Conservation (phyloP, 23 tunicate genomes). For the Ascidia mentula region DNA sequence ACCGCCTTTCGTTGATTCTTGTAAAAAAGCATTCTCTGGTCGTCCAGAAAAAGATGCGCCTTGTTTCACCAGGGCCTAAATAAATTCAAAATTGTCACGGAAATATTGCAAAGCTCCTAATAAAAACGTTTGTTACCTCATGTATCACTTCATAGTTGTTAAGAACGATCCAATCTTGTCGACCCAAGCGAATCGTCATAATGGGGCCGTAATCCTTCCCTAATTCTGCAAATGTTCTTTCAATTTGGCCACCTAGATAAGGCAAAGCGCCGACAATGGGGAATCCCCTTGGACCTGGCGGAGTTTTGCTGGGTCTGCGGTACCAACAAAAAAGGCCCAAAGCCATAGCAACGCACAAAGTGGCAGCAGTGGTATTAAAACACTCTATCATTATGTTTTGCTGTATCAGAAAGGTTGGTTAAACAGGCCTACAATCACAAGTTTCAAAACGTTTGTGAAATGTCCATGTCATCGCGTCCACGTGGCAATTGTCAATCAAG, state of each 20-base stretch:
- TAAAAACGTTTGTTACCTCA: neutral
- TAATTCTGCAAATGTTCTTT: conserved; percentile 3
- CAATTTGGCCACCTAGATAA: neutral
- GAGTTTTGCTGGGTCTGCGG: neutral
- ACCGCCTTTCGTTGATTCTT: neutral
- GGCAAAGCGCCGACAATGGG: conserved; percentile 24
- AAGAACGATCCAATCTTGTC: conserved; percentile 5
- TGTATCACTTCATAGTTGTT: neutral
- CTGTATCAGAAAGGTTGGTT: too few species aligned
- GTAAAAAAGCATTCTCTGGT: neutral
- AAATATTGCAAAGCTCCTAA: neutral
- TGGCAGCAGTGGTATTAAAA: too few species aligned
- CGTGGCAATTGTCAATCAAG: too few species aligned
- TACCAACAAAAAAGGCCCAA: neutral
- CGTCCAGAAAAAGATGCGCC: neutral
- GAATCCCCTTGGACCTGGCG: conserved; percentile 33
- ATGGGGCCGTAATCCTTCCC: conserved; percentile 28
- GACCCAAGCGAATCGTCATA: conserved; percentile 22
- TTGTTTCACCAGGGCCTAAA: neutral
- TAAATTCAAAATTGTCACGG: neutral
- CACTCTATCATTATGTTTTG: too few species aligned
- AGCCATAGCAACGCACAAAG: neutral
- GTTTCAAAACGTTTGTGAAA: too few species aligned
- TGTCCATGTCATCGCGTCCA: too few species aligned
- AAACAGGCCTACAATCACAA: too few species aligned